Base-by-base conservation (phyloP, 37 sponge, comb jelly and placozoan genomes). In the Amphimedon queenslandica region DNA sequence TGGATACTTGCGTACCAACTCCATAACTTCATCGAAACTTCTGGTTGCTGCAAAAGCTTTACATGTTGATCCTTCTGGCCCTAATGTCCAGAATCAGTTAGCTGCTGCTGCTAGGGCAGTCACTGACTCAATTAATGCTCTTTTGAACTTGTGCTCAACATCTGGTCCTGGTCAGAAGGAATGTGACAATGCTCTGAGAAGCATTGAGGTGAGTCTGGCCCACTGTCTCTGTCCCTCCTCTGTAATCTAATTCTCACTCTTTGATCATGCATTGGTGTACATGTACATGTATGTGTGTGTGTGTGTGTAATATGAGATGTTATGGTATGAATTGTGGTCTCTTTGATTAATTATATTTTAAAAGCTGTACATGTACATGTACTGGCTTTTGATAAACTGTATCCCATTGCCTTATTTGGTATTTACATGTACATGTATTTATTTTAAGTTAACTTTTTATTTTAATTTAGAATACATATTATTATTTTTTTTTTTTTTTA, bases 151-250 rank as follows among this genome's bases (percentile, higher is more conserved):
- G 38, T 98, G 93, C 67, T 87, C 99, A 20, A 79, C 80, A 55
- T 83, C 90, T 60, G 90, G 88, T 18, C 99, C 95, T 51, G 99
- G 99, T 10, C 94, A 93, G 87, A 88, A 86, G 77, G 99, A 97
- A 65, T 97, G 99, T 86, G 99, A 97, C 63, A 97, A 86, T 69
- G 99, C 94, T 27, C 70, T 94, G 40, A 84, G 99, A 80, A 97
- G 83, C 39, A 88, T 97, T 72, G 90, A 96, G 92, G 90, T 94
- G 13, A 13, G 13, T 47, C 13, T 47, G 13, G 13, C 13, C n/a
- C n/a, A n/a, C n/a, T n/a, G n/a, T n/a, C n/a, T n/a, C n/a, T n/a
- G n/a, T n/a, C n/a, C n/a, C n/a, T n/a, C n/a, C n/a, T n/a, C n/a
- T n/a, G n/a, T n/a, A n/a, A n/a, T n/a, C n/a, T n/a, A n/a, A n/a